phyloP scores from a whole-genome alignment of 2,797 vertebrate genomes.

The Myotis daubentonii region DNA sequence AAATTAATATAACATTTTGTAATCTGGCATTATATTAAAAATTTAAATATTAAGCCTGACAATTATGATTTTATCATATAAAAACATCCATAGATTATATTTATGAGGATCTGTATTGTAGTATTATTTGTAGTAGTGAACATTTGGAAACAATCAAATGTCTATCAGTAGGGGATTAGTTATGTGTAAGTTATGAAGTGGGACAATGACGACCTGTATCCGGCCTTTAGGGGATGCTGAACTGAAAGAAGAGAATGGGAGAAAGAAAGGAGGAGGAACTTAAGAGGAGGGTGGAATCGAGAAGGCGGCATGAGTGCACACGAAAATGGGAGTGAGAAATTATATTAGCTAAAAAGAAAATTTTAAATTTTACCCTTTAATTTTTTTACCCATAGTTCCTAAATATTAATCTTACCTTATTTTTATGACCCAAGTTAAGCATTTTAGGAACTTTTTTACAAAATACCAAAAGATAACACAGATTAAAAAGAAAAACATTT shows the following conservation, averaged over 20 bases:
- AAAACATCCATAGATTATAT: neutral
- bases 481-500: neutral
- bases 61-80: neutral
- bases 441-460: neutral
- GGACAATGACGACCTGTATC: neutral
- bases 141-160: neutral
- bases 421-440: constrained; percentile 17
- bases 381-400: neutral
- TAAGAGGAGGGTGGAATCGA: neutral
- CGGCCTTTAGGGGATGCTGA: neutral
- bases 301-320: neutral
- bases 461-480: neutral
- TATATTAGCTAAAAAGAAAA: neutral
- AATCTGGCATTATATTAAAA: neutral
- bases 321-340: neutral
- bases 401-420: constrained; percentile 5
- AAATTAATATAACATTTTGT: constrained; percentile 20
- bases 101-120: neutral
- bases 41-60: neutral
- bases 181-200: neutral
- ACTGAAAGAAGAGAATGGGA: neutral
- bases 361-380: neutral
- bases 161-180: neutral
- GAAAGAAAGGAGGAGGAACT: neutral
- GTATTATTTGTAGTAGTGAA: constrained; percentile 17